Conservation (phyloP, 2,797 vertebrate species). For the Rhinichthys osculus region DNA sequence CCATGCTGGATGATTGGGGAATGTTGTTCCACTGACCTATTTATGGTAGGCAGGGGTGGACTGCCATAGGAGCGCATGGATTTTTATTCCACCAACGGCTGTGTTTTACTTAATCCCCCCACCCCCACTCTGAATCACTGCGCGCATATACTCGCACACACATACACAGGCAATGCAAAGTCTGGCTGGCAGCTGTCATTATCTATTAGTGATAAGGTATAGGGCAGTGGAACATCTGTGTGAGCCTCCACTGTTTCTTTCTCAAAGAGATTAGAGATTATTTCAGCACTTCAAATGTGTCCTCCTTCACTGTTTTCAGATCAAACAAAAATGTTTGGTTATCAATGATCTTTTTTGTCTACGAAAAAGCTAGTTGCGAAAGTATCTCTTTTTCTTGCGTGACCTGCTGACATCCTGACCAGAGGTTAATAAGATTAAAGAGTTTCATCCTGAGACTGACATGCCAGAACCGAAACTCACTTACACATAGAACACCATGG, state of each 20-base stretch:
- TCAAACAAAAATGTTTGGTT: neutral
- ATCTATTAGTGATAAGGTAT: slow-evolving; percentile 54
- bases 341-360: neutral
- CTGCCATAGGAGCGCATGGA: slow-evolving; percentile 46
- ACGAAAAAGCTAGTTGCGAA: neutral
- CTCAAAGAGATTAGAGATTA: slow-evolving; percentile 35
- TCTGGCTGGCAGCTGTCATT: slow-evolving; percentile 57
- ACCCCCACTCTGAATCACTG: slow-evolving; percentile 53
- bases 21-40: slow-evolving; percentile 60
- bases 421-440: slow-evolving; percentile 36
- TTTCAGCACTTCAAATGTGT: slow-evolving; percentile 1
- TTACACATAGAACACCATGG: neutral
- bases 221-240: slow-evolving; percentile 36
- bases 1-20: slow-evolving; percentile 47
- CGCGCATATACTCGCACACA: slow-evolving; percentile 5
- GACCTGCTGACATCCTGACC: slow-evolving; percentile 34
- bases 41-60: slow-evolving; percentile 48
- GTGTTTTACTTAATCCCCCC: slow-evolving; percentile 50
- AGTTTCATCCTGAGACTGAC: slow-evolving; percentile 9
- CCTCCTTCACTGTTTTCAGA: slow-evolving; percentile 4
- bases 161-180: slow-evolving; percentile 46
- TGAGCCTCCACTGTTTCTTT: slow-evolving; percentile 7
- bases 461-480: neutral
- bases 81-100: slow-evolving; percentile 55
- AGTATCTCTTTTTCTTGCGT: neutral